Conservation (phyloP, 2,113 vertebrate genomes). For the Trichechus manatus region DNA sequence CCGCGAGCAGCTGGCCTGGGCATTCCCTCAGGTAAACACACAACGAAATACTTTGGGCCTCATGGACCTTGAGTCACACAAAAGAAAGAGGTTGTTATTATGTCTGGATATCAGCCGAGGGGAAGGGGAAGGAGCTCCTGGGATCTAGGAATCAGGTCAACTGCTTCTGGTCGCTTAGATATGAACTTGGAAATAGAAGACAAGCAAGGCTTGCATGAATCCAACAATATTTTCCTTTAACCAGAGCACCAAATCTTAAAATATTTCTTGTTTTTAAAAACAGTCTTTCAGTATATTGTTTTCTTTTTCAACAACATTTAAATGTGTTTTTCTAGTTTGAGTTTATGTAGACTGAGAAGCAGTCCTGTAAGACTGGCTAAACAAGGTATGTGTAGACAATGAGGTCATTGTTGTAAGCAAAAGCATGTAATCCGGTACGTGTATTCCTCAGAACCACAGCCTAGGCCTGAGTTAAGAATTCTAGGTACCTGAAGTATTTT, state of each 20-base stretch:
- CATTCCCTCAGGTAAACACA: not conserved
- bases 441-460: not conserved
- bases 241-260: not conserved
- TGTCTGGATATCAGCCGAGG: not conserved
- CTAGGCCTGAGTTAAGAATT: not conserved
- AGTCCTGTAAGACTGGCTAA: not conserved
- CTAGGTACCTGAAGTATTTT: not conserved
- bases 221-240: not conserved
- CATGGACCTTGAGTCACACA: not conserved
- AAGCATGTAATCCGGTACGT: not conserved
- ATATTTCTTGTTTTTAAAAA: slow-evolving; percentile 22
- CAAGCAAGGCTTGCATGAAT: not conserved
- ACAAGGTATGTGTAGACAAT: not conserved
- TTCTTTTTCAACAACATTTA: not conserved
- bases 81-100: not conserved
- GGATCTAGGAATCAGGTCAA: not conserved
- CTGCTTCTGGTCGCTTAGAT: not conserved
- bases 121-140: not conserved
- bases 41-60: not conserved
- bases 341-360: not conserved
- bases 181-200: not conserved
- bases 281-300: not conserved
- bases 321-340: not conserved
- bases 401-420: not conserved
- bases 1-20: not conserved